A percentile compares a stretch with the other conserved stretches of the same genome.
phyloP scores from a whole-genome alignment of 1,140 invertebrate genomes.

The Zaprionus ghesquierei region DNA sequence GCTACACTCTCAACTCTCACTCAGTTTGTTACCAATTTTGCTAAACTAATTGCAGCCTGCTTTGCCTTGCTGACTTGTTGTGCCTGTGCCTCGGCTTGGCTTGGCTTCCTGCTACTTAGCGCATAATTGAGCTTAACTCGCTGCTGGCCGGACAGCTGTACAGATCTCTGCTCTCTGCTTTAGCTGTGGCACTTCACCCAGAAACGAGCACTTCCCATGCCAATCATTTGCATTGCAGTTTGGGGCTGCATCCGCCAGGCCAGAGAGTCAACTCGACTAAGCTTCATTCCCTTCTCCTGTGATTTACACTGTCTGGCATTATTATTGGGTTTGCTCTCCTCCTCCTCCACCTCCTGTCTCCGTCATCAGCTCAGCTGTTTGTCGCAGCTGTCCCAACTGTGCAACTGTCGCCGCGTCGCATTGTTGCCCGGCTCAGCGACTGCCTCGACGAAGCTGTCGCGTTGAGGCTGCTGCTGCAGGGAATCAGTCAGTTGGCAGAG shows the following conservation, averaged over 20 bases:
- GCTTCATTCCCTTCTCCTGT: slow-evolving; percentile 13
- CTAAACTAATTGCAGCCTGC: slow-evolving; percentile 37
- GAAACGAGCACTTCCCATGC: slow-evolving; percentile 68
- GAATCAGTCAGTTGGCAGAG: neutral
- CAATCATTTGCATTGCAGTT: slow-evolving; percentile 69
- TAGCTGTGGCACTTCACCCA: slow-evolving; percentile 20
- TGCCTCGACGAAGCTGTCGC: slow-evolving; percentile 47
- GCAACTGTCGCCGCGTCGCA: slow-evolving; percentile 64
- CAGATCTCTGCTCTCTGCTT: slow-evolving; percentile 31
- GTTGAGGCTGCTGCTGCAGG: neutral
- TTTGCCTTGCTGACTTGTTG: slow-evolving; percentile 10
- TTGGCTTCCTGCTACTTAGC: slow-evolving; percentile 63
- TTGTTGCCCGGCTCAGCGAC: slow-evolving; percentile 16
- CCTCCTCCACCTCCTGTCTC: neutral
- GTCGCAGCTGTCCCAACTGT: slow-evolving; percentile 60
- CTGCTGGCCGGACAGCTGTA: slow-evolving; percentile 19
- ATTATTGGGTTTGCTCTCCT: slow-evolving; percentile 64
- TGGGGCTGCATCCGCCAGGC: slow-evolving; percentile 18
- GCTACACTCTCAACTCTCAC: slow-evolving; percentile 26
- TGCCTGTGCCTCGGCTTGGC: slow-evolving; percentile 2
- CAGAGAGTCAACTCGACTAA: neutral
- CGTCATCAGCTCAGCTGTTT: slow-evolving; percentile 60
- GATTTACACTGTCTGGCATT: slow-evolving; percentile 70
- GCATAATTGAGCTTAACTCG: slow-evolving; percentile 72
- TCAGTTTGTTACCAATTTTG: slow-evolving; percentile 43